Evolutionary conservation across 35 echinoderm and acorn worm species (phyloP), one percentile per base, ranked within the genome.

Genomic region (Lytechinus pictus): DNA sequence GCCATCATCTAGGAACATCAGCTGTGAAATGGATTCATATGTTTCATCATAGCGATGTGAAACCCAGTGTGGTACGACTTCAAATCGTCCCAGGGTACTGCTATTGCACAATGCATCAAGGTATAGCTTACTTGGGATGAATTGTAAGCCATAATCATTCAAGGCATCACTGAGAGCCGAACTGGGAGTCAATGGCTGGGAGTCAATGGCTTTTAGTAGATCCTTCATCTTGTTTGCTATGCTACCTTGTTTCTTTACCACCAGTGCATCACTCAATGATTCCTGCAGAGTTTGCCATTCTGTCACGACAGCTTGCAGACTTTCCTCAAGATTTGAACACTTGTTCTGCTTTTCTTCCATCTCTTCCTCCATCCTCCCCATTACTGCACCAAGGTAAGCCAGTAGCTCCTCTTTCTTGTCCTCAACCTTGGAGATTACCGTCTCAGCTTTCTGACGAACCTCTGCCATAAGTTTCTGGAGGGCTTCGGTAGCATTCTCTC

Each of bases 71-170:
- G 29, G 92, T 93, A 3, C 11, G n/a, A 93, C 55, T 28, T 54
- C 27, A 11, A 93, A 55, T 57, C 57, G 4, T 6, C 92, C 92
- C 13, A 93, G 52, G 9, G 27, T 10, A 53, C 29, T 28, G 52
- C 54, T 54, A 93, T 54, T 27, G 66, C 66, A 79, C 8, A 16
- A 27, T 54, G 53, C 53, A 53, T 93, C 53, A 24, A 93, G 13
- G 92, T 93, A 93, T 7, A 93, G 92, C 92, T 57, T 27, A 27
- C 92, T 54, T 27, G 92, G 92, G 27, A 55, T 54, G 6, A 93
- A 93, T 19, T 93, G 92, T 54, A 93, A 55, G 14, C 88, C 28
- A 52, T 10, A 33, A 79, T 79, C n/a, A 28, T 90, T 54, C 27
- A 90, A 54, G 88, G 52, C 29, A 51, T 4, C 9, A 16, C 27